A percentile compares a stretch with the other conserved stretches of the same genome.
phyloP scores from a whole-genome alignment of 2,113 vertebrate genomes.

The Apaloderma vittatum region DNA sequence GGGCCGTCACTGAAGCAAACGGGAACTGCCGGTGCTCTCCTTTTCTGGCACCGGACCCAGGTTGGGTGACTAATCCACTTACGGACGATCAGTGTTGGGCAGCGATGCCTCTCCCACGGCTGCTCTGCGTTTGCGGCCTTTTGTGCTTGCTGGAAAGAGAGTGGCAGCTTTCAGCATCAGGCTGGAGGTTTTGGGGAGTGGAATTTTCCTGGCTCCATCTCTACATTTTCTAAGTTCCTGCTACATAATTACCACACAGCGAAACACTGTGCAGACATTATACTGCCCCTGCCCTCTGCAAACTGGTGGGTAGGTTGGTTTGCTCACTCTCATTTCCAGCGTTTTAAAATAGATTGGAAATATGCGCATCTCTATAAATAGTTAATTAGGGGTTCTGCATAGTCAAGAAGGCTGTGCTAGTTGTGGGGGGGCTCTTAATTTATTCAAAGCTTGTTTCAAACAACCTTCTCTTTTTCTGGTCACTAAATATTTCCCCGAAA shows the following conservation, averaged over 20 bases:
- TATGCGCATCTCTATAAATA: slow-evolving; percentile 52
- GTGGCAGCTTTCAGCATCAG: not conserved
- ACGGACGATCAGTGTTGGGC: not conserved
- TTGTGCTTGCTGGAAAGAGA: not conserved
- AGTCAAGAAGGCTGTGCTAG: not conserved
- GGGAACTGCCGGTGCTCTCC: not conserved
- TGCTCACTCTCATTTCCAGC: slow-evolving; percentile 32
- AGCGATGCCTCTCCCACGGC: not conserved
- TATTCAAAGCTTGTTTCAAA: slow-evolving; percentile 43
- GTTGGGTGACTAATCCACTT: not conserved
- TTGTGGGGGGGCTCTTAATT: not conserved
- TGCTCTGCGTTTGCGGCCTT: not conserved
- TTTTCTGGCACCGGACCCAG: not conserved
- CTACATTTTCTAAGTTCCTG: not conserved
- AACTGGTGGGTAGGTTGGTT: slow-evolving; percentile 42
- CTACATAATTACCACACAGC: not conserved
- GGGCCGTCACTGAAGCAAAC: not conserved
- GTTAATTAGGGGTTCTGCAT: slow-evolving; percentile 7
- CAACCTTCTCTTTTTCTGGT: slow-evolving; percentile 26
- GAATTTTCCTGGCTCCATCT: slow-evolving; percentile 27
- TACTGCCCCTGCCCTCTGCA: not conserved
- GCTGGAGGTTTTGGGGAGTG: not conserved
- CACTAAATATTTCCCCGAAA: slow-evolving; percentile 36
- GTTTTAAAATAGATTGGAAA: slow-evolving; percentile 58
- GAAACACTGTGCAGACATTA: not conserved